These are phyloP conservation scores for Blastomussa wellsi DNA, from an alignment of 92 coral and sea anemone species.

Conservation along the genomic window DNA sequence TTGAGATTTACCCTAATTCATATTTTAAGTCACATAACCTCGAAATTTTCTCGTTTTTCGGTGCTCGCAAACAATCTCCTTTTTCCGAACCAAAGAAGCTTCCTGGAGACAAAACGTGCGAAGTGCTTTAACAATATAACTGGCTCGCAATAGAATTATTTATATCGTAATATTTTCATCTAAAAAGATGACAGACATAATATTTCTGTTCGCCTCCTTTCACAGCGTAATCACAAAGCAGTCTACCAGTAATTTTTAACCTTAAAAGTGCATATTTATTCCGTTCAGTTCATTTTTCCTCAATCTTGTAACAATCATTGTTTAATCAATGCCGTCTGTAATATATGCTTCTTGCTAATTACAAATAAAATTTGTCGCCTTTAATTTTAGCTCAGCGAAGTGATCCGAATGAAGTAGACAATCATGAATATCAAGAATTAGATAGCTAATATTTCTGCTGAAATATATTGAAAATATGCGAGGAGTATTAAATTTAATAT, in stretches of 20 bases:
- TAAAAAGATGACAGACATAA: neutral
- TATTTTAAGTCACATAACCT: neutral
- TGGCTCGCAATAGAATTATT: neutral
- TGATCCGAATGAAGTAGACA: neutral
- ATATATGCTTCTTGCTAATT: slow-evolving; percentile 28
- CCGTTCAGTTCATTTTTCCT: neutral
- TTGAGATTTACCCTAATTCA: neutral
- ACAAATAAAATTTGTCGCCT: slow-evolving; percentile 9
- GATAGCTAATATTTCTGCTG: neutral
- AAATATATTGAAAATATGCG: neutral
- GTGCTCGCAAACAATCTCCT: neutral
- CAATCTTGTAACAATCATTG: slow-evolving; percentile 2
- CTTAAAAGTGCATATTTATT: neutral
- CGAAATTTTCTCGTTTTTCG: neutral
- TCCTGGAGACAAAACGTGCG: neutral
- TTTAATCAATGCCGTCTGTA: slow-evolving; percentile 17
- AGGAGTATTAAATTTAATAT: neutral
- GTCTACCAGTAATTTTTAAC: neutral
- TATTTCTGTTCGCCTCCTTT: neutral
- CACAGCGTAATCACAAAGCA: neutral
- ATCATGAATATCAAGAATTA: neutral
- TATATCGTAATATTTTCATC: neutral
- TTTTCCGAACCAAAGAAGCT: neutral
- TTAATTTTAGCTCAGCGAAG: neutral
- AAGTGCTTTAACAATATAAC: neutral